Percentiles rank a stretch among this genome's conserved stretches.
Conservation (phyloP, 2,888 invertebrate genomes). For the Caenorhabditis panamensis region DNA sequence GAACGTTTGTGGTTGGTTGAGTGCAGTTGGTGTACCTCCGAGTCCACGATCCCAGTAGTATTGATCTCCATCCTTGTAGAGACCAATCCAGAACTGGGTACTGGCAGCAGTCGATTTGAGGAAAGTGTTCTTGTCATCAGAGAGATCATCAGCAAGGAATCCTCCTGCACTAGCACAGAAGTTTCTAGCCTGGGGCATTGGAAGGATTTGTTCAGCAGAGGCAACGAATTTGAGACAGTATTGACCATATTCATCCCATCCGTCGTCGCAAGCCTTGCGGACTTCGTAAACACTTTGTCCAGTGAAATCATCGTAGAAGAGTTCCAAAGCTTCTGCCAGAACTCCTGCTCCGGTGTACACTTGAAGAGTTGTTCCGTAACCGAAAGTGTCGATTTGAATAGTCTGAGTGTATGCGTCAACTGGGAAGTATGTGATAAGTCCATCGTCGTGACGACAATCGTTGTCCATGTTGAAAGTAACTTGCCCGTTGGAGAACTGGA, state of each 20-base stretch:
- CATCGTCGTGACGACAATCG: slow-evolving; percentile 60
- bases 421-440: slow-evolving; percentile 66
- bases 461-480: slow-evolving; percentile 49
- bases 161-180: slow-evolving; percentile 68
- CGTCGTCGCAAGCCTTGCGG: slow-evolving; percentile 68
- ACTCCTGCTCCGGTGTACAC: slow-evolving; percentile 57
- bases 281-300: slow-evolving; percentile 64
- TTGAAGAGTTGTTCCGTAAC: slow-evolving; percentile 51
- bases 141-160: slow-evolving; percentile 71
- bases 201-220: slow-evolving; percentile 25
- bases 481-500: slow-evolving; percentile 63
- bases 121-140: slow-evolving; percentile 60
- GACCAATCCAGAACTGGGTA: slow-evolving; percentile 68
- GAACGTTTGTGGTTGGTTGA: slow-evolving; percentile 56
- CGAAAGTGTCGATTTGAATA: slow-evolving; percentile 59
- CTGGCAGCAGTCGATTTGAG: slow-evolving; percentile 28
- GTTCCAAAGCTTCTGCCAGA: slow-evolving; percentile 28
- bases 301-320: slow-evolving; percentile 60
- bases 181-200: slow-evolving; percentile 65
- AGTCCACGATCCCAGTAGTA: slow-evolving; percentile 67
- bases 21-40: slow-evolving; percentile 11
- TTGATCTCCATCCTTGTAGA: slow-evolving; percentile 51
- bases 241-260: slow-evolving; percentile 67
- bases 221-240: slow-evolving; percentile 63
- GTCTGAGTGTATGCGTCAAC: slow-evolving; percentile 74